Percentiles rank a stretch among this genome's conserved stretches.
Evolutionary conservation across 2,113 vertebrate species (phyloP).

Genomic region (Cinclus mexicanus): DNA sequence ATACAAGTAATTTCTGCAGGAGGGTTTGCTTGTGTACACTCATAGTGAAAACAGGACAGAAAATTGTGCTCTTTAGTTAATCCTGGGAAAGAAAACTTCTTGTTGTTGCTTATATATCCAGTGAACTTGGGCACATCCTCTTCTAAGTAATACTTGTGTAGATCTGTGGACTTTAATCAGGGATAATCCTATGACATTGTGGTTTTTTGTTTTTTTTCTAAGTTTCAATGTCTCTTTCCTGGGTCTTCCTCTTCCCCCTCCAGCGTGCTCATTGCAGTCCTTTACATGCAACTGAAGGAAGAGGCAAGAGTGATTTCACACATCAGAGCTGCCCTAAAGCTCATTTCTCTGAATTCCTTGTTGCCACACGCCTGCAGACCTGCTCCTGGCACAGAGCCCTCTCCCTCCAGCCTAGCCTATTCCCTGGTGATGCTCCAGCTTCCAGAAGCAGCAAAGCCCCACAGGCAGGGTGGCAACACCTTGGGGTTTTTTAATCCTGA

Average conservation of each 20-base stretch:
- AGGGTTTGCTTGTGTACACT: constrained; percentile 23
- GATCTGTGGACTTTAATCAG: neutral
- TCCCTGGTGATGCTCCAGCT: neutral
- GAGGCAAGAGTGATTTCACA: neutral
- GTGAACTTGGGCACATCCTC: neutral
- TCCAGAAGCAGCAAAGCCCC: neutral
- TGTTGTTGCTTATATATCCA: neutral
- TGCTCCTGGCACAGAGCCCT: neutral
- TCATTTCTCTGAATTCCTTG: neutral
- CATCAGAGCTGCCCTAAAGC: neutral
- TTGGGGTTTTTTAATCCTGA: neutral
- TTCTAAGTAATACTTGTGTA: neutral
- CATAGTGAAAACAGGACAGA: constrained; percentile 36
- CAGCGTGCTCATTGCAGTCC: neutral
- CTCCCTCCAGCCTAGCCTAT: neutral
- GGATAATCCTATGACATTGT: neutral
- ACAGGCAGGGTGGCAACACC: neutral
- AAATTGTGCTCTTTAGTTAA: neutral
- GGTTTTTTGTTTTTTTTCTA: neutral
- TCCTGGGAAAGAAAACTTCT: constrained; percentile 21
- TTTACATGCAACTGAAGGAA: neutral
- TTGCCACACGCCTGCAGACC: neutral
- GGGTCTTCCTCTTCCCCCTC: neutral
- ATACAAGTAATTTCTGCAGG: constrained; percentile 41
- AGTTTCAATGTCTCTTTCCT: neutral